Evolutionary conservation across 2,113 vertebrate species (phyloP).

Genomic region (Crotalus viridis): DNA sequence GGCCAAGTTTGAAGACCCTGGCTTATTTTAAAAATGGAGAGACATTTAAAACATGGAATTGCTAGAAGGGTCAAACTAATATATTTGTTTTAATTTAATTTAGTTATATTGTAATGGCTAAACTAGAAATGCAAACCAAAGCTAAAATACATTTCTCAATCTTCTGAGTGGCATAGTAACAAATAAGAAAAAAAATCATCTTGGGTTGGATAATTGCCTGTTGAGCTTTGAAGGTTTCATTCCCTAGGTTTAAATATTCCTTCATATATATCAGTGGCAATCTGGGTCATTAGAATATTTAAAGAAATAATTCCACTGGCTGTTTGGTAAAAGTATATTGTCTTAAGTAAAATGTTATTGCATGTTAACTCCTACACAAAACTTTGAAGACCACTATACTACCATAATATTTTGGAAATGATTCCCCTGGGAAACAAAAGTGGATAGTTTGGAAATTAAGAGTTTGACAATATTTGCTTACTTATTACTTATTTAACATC

Average conservation of each 20-base stretch:
- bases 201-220: slow-evolving; percentile 9
- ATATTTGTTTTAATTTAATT: slow-evolving; percentile 32
- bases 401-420: slow-evolving; percentile 6
- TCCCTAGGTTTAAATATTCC: neutral
- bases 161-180: neutral
- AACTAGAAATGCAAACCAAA: slow-evolving; percentile 27
- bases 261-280: neutral
- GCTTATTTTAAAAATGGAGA: slow-evolving; percentile 1
- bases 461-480: slow-evolving; percentile 53
- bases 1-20: too few relatives aligned
- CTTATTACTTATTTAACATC: slow-evolving; percentile 57
- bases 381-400: slow-evolving; percentile 22
- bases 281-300: neutral
- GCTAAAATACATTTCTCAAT: neutral
- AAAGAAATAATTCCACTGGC: neutral
- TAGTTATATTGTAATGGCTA: neutral
- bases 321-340: neutral
- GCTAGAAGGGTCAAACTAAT: neutral
- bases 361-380: slow-evolving; percentile 20
- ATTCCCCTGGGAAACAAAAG: slow-evolving; percentile 5
- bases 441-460: neutral
- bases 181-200: slow-evolving; percentile 8
- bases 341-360: neutral
- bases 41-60: slow-evolving; percentile 35
- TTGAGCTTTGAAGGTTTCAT: neutral